Conservation (phyloP, 1,140 invertebrate species). For the Procambarus virginalis region DNA sequence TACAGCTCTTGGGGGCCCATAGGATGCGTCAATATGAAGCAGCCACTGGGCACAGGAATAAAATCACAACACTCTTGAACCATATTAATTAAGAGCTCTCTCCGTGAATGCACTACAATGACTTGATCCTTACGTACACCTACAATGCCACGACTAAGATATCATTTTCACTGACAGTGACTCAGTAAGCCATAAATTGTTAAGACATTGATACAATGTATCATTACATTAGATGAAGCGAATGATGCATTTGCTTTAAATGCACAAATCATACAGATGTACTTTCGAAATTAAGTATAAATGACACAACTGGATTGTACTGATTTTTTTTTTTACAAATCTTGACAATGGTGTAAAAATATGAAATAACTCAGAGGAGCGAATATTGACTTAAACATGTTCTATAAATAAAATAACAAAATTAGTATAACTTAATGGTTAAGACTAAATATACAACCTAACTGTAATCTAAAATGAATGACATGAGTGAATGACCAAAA, state of each 20-base stretch:
- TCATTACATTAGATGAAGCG: conserved; percentile 52
- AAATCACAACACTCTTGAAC: not conserved
- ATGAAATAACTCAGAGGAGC: conserved; percentile 41
- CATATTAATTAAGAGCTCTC: not conserved
- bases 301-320: conserved; percentile 62
- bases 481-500: conserved; percentile 60
- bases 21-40: not conserved
- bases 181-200: conserved; percentile 44
- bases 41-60: not conserved
- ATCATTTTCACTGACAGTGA: conserved; percentile 46
- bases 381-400: conserved; percentile 52
- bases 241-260: conserved; percentile 53
- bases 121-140: conserved; percentile 55
- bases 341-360: conserved; percentile 22
- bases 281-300: conserved; percentile 41
- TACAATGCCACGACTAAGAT: conserved; percentile 62
- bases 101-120: conserved; percentile 36
- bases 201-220: conserved; percentile 66
- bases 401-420: conserved; percentile 65
- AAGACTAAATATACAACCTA: conserved; percentile 66
- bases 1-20: not conserved
- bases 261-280: conserved; percentile 28
- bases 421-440: conserved; percentile 65
- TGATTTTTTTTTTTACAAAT: conserved; percentile 24
- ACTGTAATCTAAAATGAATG: conserved; percentile 56